These are phyloP conservation scores for Lethenteron camtschaticum DNA, from an alignment of 2,113 vertebrate species.

Conservation along the genomic window DNA sequence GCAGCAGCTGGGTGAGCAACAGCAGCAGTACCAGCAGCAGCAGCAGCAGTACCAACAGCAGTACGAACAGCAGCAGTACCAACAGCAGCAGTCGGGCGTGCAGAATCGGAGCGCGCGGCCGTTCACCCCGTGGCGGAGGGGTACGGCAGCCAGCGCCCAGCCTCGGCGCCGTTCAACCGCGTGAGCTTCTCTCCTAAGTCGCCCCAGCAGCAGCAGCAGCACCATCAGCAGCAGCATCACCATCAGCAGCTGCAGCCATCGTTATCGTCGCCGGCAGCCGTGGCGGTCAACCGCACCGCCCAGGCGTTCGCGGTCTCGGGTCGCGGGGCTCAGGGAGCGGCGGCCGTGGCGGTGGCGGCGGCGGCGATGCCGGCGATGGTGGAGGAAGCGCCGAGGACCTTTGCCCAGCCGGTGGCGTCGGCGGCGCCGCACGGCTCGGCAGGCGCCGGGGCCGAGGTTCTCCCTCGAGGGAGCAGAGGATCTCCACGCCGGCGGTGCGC, in stretches of 20 bases:
- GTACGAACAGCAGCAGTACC: too few species aligned
- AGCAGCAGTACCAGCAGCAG: too few species aligned
- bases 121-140: neutral
- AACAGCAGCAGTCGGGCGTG: neutral
- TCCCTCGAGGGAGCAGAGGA: constrained; percentile 78
- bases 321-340: neutral
- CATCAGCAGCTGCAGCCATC: too few species aligned
- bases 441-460: constrained; percentile 25
- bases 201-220: neutral
- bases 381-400: neutral
- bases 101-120: neutral
- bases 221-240: too few species aligned
- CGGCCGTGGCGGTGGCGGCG: neutral
- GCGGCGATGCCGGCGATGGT: neutral
- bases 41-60: too few species aligned
- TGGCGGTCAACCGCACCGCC: neutral
- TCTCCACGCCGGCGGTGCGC: constrained; percentile 62
- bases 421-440: neutral
- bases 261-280: neutral
- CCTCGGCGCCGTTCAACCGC: neutral
- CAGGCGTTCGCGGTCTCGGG: neutral
- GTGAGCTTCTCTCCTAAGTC: neutral
- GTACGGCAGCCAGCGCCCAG: neutral
- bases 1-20: too few species aligned
- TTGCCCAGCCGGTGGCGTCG: neutral